These are phyloP conservation scores for Gasterosteus nipponicus DNA, from an alignment of 2,113 vertebrate species.

Conservation along the genomic window DNA sequence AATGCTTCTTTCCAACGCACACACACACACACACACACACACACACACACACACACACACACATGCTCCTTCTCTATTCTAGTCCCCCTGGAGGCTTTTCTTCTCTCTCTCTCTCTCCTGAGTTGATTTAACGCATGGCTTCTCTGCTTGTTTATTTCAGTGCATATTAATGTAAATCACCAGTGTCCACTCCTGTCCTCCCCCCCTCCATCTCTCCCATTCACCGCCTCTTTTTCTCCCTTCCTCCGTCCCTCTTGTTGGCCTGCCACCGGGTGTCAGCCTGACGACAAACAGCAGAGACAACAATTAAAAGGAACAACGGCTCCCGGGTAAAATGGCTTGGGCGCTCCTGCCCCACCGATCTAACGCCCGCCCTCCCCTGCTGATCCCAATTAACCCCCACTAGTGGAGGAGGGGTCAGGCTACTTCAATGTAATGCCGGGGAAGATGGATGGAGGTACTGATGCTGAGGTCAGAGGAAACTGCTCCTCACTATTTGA, in stretches of 20 bases:
- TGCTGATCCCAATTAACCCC: slow-evolving; percentile 76
- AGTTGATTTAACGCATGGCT: slow-evolving; percentile 78
- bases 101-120: slow-evolving; percentile 43
- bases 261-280: slow-evolving; percentile 45
- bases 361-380: slow-evolving; percentile 40
- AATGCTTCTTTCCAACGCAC: slow-evolving; percentile 19
- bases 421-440: slow-evolving; percentile 21
- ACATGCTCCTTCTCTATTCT: slow-evolving; percentile 24
- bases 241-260: slow-evolving; percentile 45
- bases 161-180: slow-evolving; percentile 77
- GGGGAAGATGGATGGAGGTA: slow-evolving; percentile 16
- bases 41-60: slow-evolving; percentile 12
- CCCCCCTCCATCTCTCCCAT: not conserved
- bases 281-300: slow-evolving; percentile 53
- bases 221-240: slow-evolving; percentile 8
- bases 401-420: slow-evolving; percentile 13
- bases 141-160: slow-evolving; percentile 73
- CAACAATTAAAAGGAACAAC: slow-evolving; percentile 77
- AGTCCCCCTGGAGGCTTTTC: slow-evolving; percentile 20
- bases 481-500: slow-evolving; percentile 9
- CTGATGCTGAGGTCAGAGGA: slow-evolving; percentile 27
- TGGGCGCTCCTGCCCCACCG: slow-evolving; percentile 27
- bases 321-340: slow-evolving; percentile 34
- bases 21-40: slow-evolving; percentile 12
- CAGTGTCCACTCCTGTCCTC: slow-evolving; percentile 38